Base-by-base conservation (phyloP, 2,113 vertebrate genomes). In the Notarius quadriscutis region DNA sequence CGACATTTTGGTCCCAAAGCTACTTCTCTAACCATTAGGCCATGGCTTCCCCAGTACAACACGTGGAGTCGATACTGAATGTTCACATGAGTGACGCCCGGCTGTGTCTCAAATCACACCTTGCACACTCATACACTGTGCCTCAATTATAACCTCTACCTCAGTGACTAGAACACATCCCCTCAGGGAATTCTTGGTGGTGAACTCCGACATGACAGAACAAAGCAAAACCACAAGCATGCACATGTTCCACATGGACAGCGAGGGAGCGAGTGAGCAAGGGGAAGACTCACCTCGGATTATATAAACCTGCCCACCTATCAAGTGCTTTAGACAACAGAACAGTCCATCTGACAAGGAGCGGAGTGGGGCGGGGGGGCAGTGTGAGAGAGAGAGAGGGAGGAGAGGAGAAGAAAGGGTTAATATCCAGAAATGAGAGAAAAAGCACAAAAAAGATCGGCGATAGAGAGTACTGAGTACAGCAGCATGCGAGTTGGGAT, bases 301-400 rank as follows among this genome's bases (percentile, higher is more conserved):
- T 94, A 99, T 99, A 97, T 99, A 99, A 97, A 99, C 98, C 97
- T 99, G 98, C 96, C 98, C 98, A 96, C 98, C 98, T 97, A 99
- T 99, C 95, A 99, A 97, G 97, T 99, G 98, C 96, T 99, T 99
- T 95, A 99, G 97, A 97, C 98, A 99, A 99, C 98, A 99, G 97
- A 99, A 99, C 96, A 99, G 97, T 96, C 98, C 97, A 30, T 99
- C 98, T 99, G 98, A 99, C 96, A 97, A 98, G 96, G 97, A 96
- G 95, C 95, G 96, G 96, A 97, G 97, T 96, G 97, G 96, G 97
- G 97, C 96, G 96, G 96, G 94, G 92, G 94, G 96, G 95, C 15
- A 22, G 96, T 95, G 94, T 95, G 95, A 95, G 91, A 93, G 95
- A 96, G 96, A 95, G 94, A 95, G 95, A 96, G 93, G 94, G 41